A percentile compares a stretch with the other conserved stretches of the same genome.
phyloP scores from a whole-genome alignment of 2,888 invertebrate species.

The Thalpophila matura region DNA sequence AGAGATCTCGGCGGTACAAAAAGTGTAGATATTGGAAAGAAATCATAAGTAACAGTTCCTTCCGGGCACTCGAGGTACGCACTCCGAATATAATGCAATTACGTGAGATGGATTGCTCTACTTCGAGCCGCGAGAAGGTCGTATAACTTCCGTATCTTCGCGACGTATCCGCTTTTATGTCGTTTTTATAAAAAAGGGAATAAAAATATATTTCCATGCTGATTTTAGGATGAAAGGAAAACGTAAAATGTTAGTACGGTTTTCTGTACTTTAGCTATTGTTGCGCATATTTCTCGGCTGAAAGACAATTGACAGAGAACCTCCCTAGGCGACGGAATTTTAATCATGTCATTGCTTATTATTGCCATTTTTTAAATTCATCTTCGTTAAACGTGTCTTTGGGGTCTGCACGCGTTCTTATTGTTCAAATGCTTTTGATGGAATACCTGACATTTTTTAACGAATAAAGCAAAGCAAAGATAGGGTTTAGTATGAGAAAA shows the following conservation, averaged over 20 bases:
- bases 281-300: constrained; percentile 44
- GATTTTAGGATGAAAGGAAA: constrained; percentile 59
- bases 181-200: constrained; percentile 76
- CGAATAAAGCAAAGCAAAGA: constrained; percentile 17
- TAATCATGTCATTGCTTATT: constrained; percentile 56
- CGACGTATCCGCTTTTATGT: constrained; percentile 72
- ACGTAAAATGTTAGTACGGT: constrained; percentile 54
- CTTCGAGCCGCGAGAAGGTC: constrained; percentile 74
- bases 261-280: constrained; percentile 39
- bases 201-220: constrained; percentile 68
- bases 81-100: constrained; percentile 83
- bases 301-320: constrained; percentile 43
- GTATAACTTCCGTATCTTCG: constrained; percentile 78
- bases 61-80: constrained; percentile 72
- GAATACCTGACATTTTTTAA: constrained; percentile 30
- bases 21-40: constrained; percentile 72
- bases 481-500: constrained; percentile 22
- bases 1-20: constrained; percentile 57
- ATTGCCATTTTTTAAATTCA: constrained; percentile 50
- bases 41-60: constrained; percentile 73
- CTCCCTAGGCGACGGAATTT: constrained; percentile 44
- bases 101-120: constrained; percentile 81
- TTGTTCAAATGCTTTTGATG: constrained; percentile 14
- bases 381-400: constrained; percentile 36
- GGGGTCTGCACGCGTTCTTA: constrained; percentile 22